Base-by-base conservation (phyloP, 1,140 invertebrate species). In the Psix sp. region DNA sequence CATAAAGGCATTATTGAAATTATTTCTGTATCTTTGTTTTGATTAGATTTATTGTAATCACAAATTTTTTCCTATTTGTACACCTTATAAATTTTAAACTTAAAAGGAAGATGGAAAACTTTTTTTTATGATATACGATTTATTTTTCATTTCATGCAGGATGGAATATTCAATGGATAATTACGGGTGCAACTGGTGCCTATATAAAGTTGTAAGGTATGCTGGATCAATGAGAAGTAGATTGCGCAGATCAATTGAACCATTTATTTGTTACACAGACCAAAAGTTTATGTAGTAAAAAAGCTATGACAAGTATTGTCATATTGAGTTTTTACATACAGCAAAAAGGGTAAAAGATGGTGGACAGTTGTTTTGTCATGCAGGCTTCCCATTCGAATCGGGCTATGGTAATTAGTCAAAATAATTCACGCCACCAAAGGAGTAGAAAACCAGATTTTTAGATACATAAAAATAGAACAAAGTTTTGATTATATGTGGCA, bases 401-500 rank as follows among this genome's bases (percentile, higher is more conserved):
- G 36, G 36, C 4, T 16, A 38, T 17, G 36, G 15, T 15, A 38
- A 38, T 38, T 38, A 15, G 36, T 38, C 14, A 54, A 54, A 31
- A 39, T 39, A 54, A 18, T 54, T 39, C 35, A 54, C 21, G 36
- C 36, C 15, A 36, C 51, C n/a, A 54, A 24, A 24, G 36, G 36
- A 16, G 51, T 54, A 15, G 4, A 35, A 17, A 49, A 24, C 15
- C 31, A 49, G 29, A 49, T 49, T 16, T 35, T 13, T 36, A 5
- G 46, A 14, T 35, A 18, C 15, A n/a, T 49, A 5, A 35, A 35
- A 49, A 35, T 49, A 9, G 15, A 49, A 35, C 29, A 49, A 35
- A 36, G 29, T 49, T 49, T 49, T 17, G 29, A 49, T 35, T 49
- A 20, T 36, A 49, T 36, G 17, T 16, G 9, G 15, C 14, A 38